Conservation (phyloP, 30 jellyfish, hydroid and myxozoan genomes). For the Aurelia coerulea region DNA sequence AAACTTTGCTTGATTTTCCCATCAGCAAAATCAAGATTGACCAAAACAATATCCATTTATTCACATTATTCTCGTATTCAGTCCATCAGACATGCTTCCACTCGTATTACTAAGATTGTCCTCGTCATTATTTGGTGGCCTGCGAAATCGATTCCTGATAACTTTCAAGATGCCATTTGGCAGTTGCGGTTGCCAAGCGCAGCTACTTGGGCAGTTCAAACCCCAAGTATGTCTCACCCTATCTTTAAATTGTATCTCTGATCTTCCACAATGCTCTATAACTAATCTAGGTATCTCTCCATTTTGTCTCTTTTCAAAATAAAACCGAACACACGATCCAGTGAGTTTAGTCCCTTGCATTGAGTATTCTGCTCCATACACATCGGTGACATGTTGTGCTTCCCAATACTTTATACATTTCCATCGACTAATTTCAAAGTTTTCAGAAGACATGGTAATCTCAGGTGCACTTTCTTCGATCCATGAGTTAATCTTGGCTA, state of each 20-base stretch:
- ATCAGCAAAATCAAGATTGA: no score
- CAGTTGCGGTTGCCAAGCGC: conserved; percentile 45
- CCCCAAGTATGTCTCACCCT: conserved; percentile 61
- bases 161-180: conserved; percentile 49
- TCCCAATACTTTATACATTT: conserved; percentile 95
- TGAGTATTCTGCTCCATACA: conserved; percentile 82
- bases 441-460: conserved; percentile 80
- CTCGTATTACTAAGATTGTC: conserved; percentile 17
- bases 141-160: conserved; percentile 42
- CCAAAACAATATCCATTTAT: neutral
- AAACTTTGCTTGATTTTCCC: neutral
- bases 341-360: conserved; percentile 80
- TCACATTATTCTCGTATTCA: conserved; percentile 15
- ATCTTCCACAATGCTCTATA: conserved; percentile 89
- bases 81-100: conserved; percentile 36
- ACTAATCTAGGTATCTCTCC: conserved; percentile 87
- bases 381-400: conserved; percentile 94
- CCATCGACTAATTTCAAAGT: conserved; percentile 93
- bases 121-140: conserved; percentile 35
- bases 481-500: conserved; percentile 88
- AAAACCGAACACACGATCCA: conserved; percentile 92
- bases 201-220: conserved; percentile 36
- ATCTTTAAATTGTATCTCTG: conserved; percentile 65
- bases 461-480: conserved; percentile 94
- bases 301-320: conserved; percentile 83